Conservation (phyloP, 2,113 vertebrate species). For the Tachysurus vachellii region DNA sequence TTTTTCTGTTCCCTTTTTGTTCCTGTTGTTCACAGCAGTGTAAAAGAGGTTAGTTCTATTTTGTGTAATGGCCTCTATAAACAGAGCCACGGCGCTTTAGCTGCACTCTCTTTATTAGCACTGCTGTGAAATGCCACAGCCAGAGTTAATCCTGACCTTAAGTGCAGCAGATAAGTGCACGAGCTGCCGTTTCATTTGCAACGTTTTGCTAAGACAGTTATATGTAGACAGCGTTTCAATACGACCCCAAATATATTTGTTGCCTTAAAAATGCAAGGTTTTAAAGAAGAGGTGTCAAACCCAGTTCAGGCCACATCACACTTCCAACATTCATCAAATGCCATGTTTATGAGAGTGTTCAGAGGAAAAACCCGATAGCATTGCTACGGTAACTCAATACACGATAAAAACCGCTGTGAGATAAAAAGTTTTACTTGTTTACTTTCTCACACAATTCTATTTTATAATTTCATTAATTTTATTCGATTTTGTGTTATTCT, state of each 20-base stretch:
- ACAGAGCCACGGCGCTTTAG: not conserved
- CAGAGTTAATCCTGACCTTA: conserved; percentile 36
- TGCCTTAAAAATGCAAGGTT: not conserved
- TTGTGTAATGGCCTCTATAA: conserved; percentile 13
- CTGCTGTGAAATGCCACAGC: conserved; percentile 13
- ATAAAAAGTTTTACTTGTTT: not conserved
- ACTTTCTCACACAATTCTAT: not conserved
- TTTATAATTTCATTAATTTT: not conserved
- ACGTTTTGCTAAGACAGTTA: conserved; percentile 17
- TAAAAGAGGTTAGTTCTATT: not conserved
- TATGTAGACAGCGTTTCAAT: conserved; percentile 2
- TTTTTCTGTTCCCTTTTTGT: not conserved
- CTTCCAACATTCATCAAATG: not conserved
- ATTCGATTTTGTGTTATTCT: not conserved
- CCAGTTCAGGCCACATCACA: not conserved
- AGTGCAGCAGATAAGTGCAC: conserved; percentile 7
- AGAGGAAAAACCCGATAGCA: not conserved
- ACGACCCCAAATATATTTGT: not conserved
- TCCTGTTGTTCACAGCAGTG: not conserved
- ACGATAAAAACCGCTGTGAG: not conserved
- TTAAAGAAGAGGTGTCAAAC: not conserved
- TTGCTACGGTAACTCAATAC: not conserved
- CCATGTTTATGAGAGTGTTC: not conserved
- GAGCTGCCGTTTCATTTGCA: conserved; percentile 31
- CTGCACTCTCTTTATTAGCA: not conserved